A percentile compares a stretch with the other conserved stretches of the same genome.
Evolutionary conservation across 2,113 vertebrate species (phyloP).

Genomic region (Cacatua alba): DNA sequence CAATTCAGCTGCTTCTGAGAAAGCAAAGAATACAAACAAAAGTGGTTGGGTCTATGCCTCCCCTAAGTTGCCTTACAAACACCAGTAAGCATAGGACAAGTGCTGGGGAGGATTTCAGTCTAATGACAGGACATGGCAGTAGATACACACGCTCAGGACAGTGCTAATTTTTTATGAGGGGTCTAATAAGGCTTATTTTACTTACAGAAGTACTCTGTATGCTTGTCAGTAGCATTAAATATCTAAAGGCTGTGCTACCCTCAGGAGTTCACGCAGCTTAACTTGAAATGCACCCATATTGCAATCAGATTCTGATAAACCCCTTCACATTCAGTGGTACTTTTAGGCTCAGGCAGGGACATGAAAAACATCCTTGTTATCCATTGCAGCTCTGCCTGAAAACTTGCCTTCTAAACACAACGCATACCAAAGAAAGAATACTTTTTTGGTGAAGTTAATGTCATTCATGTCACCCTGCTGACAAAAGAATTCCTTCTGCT

Average conservation of each 20-base stretch:
- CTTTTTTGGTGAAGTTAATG: background rate
- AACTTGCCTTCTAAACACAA: background rate
- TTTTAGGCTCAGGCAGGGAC: background rate
- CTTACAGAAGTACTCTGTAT: background rate
- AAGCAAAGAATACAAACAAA: background rate
- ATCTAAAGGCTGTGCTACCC: background rate
- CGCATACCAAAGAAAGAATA: background rate
- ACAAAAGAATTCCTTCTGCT: background rate
- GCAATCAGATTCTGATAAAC: background rate
- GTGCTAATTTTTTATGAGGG: background rate
- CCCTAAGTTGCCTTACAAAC: background rate
- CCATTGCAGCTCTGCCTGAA: background rate
- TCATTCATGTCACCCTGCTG: background rate
- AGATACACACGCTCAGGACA: background rate
- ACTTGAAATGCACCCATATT: background rate
- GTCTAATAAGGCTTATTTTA: background rate
- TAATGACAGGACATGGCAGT: background rate
- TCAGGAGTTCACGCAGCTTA: background rate
- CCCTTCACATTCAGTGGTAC: background rate
- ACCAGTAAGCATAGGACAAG: no score
- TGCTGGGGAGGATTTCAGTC: background rate
- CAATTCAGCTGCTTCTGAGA: background rate
- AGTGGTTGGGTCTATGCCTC: background rate
- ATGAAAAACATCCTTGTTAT: background rate
- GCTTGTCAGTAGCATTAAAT: background rate